Conservation (phyloP, 2,113 vertebrate genomes). For the Dicerorhinus sumatrensis region DNA sequence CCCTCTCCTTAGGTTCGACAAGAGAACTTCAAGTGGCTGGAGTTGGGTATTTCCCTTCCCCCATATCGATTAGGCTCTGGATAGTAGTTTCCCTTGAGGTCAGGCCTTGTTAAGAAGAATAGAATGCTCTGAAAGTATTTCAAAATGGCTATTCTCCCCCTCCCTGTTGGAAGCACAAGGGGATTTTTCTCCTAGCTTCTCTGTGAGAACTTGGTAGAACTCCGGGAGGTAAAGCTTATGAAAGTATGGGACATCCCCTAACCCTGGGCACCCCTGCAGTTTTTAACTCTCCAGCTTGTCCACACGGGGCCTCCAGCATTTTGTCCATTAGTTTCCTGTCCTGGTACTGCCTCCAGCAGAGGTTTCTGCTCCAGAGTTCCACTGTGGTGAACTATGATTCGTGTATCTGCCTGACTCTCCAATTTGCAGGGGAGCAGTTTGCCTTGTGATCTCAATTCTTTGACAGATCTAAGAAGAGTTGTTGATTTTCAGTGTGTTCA, state of each 20-base stretch:
- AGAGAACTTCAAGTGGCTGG: not conserved
- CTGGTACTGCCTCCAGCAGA: no score
- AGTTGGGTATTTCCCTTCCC: not conserved
- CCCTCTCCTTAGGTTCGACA: fast-evolving
- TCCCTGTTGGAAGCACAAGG: not conserved
- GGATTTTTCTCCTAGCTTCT: not conserved
- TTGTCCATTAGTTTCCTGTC: not conserved
- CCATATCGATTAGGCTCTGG: not conserved
- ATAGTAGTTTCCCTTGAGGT: not conserved
- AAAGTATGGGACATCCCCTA: not conserved
- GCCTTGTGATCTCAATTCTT: not conserved
- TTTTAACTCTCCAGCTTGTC: not conserved
- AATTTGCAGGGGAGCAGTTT: not conserved
- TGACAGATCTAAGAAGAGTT: not conserved
- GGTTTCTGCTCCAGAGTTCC: not conserved
- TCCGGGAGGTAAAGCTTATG: not conserved
- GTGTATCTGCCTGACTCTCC: not conserved
- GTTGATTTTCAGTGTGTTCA: not conserved
- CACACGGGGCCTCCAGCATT: not conserved
- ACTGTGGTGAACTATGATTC: not conserved
- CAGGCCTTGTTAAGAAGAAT: not conserved
- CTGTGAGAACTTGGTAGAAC: not conserved
- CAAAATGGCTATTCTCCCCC: not conserved
- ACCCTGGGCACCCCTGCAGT: not conserved
- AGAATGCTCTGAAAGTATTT: not conserved